Evolutionary conservation across 2,113 vertebrate genomes (phyloP).

Genomic region (Myocastor coypus): DNA sequence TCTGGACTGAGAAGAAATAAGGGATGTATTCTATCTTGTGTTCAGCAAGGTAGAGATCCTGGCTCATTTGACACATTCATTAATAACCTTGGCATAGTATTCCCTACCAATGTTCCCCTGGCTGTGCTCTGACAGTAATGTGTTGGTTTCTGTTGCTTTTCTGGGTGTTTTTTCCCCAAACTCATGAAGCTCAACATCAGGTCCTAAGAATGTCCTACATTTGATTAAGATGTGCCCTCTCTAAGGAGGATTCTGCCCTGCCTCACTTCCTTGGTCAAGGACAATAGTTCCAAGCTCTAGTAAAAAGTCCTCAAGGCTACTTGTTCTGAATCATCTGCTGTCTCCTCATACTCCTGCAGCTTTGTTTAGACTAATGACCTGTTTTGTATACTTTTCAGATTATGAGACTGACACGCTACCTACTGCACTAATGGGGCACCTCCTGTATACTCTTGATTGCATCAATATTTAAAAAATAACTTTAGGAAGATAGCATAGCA

Average conservation of each 20-base stretch:
- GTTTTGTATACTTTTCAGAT: no score
- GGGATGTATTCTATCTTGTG: constrained; percentile 44
- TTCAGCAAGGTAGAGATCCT: constrained; percentile 32
- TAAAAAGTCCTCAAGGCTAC: neutral
- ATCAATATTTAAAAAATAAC: neutral
- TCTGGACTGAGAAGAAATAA: constrained; percentile 51
- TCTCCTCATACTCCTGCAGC: neutral
- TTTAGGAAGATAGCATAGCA: neutral
- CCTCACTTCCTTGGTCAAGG: neutral
- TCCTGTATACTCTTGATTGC: neutral
- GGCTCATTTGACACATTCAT: neutral
- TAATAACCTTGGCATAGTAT: constrained; percentile 37
- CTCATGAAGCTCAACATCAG: neutral
- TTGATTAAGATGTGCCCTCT: neutral
- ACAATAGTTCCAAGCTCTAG: neutral
- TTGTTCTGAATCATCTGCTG: neutral
- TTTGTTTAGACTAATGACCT: constrained; percentile 1
- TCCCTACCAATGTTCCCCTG: neutral
- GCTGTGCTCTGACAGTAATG: neutral
- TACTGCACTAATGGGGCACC: no score
- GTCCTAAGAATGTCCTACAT: neutral
- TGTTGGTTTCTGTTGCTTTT: neutral
- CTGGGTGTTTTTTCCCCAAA: neutral
- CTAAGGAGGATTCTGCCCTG: neutral
- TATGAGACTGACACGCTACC: no score